Base-by-base conservation (phyloP, 1,140 invertebrate genomes). In the Solenopsis fugax region DNA sequence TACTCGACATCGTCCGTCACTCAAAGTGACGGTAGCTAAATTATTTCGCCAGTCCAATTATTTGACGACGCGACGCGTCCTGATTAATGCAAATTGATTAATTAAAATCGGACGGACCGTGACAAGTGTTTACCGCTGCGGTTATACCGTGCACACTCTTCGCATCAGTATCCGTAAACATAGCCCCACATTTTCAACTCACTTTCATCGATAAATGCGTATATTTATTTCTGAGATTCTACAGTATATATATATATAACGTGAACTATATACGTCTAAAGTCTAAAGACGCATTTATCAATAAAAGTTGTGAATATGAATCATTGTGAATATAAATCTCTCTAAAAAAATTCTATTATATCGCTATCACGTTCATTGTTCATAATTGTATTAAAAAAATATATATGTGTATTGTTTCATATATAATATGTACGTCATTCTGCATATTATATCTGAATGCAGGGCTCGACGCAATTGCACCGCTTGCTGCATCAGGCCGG, bases 51-150 rank as follows among this genome's bases (percentile, higher is more conserved):
- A 73, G 54, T 81, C 56, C 80, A 84, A 75, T 84, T 84, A 84
- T 84, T 84, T 84, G 80, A 84, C 54, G 84, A 77, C 21, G 73
- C 58, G 58, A 78, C 73, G 73, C 71, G 72, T 77, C 71, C 73
- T 60, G 34, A 80, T 85, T 65, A 85, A 85, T 85, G 73, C 75
- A 78, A 85, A 85, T 78, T 78, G 84, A 85, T 85, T 85, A 85
- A 85, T 85, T 77, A 85, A 78, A 85, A 80, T 69, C 52, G 58
- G n/a, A 67, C 60, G 72, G 73, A 85, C 50, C 84, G 62, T 78
- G 84, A 85, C 50, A 78, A 78, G 84, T 78, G 75, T 85, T 85
- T 85, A 80, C 62, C 84, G 62, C 75, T 80, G 9, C 48, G 41
- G 45, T 84, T 60, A 60, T 75, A 60, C n/a, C 4, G 54, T 84